Percentiles rank a stretch among this genome's conserved stretches.
Conservation (phyloP, 2,888 invertebrate genomes). For the Parnassius glacialis region DNA sequence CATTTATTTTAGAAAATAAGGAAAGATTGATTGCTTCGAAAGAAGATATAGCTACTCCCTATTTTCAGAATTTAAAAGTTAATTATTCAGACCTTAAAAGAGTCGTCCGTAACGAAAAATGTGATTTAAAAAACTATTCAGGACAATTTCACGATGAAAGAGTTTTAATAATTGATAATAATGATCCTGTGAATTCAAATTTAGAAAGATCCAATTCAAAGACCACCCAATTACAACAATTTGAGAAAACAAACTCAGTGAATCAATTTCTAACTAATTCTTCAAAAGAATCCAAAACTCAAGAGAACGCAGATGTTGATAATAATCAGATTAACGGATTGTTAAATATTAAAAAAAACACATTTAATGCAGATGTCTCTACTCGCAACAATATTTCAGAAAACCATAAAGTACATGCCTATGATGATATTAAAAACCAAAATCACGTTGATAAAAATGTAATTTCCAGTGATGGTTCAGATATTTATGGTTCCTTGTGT, state of each 20-base stretch:
- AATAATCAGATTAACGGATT: background rate
- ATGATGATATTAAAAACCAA: background rate
- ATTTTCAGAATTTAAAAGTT: background rate
- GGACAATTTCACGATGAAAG: background rate
- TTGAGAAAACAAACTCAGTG: background rate
- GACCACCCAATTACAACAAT: background rate
- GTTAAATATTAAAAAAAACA: background rate
- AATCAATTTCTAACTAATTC: background rate
- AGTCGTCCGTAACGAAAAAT: background rate
- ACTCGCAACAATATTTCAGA: background rate
- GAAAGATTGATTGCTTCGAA: background rate
- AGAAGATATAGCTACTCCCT: background rate
- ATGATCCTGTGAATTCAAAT: background rate
- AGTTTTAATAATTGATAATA: background rate
- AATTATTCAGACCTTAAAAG: background rate
- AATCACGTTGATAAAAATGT: background rate
- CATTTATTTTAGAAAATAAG: slow-evolving; percentile 7
- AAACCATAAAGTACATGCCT: background rate
- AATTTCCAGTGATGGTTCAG: background rate
- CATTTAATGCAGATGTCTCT: background rate
- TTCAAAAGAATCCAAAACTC: background rate
- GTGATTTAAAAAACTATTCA: background rate
- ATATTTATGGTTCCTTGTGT: no score
- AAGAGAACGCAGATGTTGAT: background rate
- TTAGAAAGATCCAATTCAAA: background rate